Base-by-base conservation (phyloP, 2,888 invertebrate genomes). In the Phengaris alcon region DNA sequence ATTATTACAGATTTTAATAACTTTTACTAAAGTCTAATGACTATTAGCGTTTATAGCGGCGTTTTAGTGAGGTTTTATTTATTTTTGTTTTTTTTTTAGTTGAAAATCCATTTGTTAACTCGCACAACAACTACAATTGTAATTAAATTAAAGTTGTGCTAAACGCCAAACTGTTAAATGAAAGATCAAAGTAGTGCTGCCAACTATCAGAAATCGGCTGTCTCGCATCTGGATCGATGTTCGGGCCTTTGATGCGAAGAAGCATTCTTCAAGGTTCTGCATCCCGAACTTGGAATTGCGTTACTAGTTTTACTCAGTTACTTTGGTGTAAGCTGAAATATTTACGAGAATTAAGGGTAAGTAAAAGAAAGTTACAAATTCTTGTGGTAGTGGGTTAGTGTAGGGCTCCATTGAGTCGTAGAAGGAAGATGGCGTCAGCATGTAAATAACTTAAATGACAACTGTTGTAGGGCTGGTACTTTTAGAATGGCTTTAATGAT, bases 251-350 rank as follows among this genome's bases (percentile, higher is more conserved):
- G 90, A 87, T 94, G 90, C 94, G 93, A 93, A 94, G 94, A 93
- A 93, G 94, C 90, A 91, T 95, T 90, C 91, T 95, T 93, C 95
- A 95, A 94, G 95, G 94, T 90, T 95, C 95, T 87, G 95, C 95
- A 85, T 92, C 94, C 83, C 94, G 95, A 90, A 95, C 95, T 94
- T 95, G 95, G 95, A 95, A 95, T 93, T 95, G 94, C 87, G 88
- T 95, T 84, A 90, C 94, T 82, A 94, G 94, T 90, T 93, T 95
- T 82, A 94, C 94, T 82, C 94, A 94, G 88, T 88, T 91, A 81
- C 87, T 95, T 88, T 95, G 95, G 95, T 94, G 93, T 88, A 95
- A 95, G 94, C 89, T 95, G 85, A 93, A 91, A 88, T 89, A 92
- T 85, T 86, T 93, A 85, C 87, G 93, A 85, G 92, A 91, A 81